phyloP scores from a whole-genome alignment of 2,888 invertebrate genomes.

The Lobophora halterata region DNA sequence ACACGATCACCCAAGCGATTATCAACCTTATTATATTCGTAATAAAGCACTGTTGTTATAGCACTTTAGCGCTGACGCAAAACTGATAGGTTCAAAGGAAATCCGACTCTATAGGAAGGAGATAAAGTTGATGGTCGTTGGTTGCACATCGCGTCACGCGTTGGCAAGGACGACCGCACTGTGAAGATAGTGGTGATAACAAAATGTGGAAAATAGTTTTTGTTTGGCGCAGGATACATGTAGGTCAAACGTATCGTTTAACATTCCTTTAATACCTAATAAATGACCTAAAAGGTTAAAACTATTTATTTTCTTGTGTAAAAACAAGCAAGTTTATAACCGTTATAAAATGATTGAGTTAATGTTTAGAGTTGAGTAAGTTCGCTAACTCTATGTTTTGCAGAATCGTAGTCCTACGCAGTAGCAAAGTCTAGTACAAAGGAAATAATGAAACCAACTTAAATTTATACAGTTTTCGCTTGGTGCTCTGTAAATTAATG shows the following conservation, averaged over 20 bases:
- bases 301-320: neutral
- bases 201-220: conserved; percentile 27
- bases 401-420: too few relatives aligned
- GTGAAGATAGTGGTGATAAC: conserved; percentile 33
- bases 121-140: conserved; percentile 13
- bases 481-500: too few relatives aligned
- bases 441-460: too few relatives aligned
- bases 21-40: conserved; percentile 6
- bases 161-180: conserved; percentile 30
- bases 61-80: conserved; percentile 6
- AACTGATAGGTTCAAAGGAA: conserved; percentile 2
- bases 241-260: conserved; percentile 19
- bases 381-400: too few relatives aligned
- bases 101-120: conserved; percentile 12
- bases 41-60: neutral
- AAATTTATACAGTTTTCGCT: too few relatives aligned
- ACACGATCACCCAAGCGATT: conserved; percentile 6
- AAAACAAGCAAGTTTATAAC: too few relatives aligned
- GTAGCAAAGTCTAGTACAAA: too few relatives aligned
- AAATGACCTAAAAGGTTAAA: neutral
- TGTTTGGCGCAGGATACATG: conserved; percentile 23
- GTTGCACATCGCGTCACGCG: conserved; percentile 15
- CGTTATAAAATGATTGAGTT: too few relatives aligned
- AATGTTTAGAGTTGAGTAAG: too few relatives aligned
- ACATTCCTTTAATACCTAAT: neutral